Conservation (phyloP, 2,888 invertebrate genomes). For the Gortyna flavago region DNA sequence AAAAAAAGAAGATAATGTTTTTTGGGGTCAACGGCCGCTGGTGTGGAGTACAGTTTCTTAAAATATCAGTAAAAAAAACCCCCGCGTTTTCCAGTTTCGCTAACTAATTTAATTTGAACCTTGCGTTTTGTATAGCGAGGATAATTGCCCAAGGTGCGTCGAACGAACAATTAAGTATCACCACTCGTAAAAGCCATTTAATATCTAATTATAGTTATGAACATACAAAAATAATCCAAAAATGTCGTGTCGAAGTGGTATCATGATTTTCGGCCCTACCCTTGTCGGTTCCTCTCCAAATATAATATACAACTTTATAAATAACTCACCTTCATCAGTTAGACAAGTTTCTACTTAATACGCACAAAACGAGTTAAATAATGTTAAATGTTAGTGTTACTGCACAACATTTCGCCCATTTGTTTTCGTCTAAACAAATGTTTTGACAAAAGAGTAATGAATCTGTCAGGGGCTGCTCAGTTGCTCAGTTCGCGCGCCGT, state of each 20-base stretch:
- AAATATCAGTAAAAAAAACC: too few species aligned
- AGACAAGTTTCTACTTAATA: slow-evolving; percentile 20
- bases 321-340: slow-evolving; percentile 4
- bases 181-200: background rate
- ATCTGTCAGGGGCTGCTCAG: slow-evolving; percentile 30
- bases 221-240: slow-evolving; percentile 16
- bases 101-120: too few species aligned
- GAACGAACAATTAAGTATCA: background rate
- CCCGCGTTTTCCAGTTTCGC: too few species aligned
- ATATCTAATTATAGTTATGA: background rate
- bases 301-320: background rate
- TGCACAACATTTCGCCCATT: slow-evolving; percentile 52
- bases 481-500: slow-evolving; percentile 22
- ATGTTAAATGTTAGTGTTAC: slow-evolving; percentile 38
- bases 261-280: slow-evolving; percentile 13
- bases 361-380: slow-evolving; percentile 31
- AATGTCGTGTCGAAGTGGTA: slow-evolving; percentile 34
- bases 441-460: slow-evolving; percentile 64
- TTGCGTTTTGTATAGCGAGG: too few species aligned
- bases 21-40: too few species aligned
- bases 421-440: slow-evolving; percentile 57
- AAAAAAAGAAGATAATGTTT: too few species aligned
- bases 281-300: slow-evolving; percentile 17
- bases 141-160: background rate
- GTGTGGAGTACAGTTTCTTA: too few species aligned